A percentile compares a stretch with the other conserved stretches of the same genome.
Evolutionary conservation across 2,113 vertebrate genomes (phyloP).

Genomic region (Microtus oregoni): DNA sequence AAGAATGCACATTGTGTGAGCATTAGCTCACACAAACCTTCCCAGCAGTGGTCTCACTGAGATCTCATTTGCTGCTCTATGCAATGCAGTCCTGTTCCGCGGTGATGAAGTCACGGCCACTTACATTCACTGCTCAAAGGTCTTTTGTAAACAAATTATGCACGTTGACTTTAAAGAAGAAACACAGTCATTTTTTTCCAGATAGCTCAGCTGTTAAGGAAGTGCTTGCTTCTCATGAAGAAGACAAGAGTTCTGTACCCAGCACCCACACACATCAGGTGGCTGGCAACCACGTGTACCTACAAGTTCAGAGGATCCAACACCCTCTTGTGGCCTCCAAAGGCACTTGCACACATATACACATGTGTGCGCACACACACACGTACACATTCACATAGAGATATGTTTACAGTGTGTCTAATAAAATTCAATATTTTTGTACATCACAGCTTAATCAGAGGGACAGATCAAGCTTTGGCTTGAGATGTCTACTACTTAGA

Average conservation of each 20-base stretch:
- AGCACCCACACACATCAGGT: background rate
- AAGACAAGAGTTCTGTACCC: background rate
- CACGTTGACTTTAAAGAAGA: background rate
- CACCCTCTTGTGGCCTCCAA: background rate
- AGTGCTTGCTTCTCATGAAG: background rate
- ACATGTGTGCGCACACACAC: background rate
- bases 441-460: background rate
- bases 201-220: background rate
- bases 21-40: background rate
- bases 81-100: background rate
- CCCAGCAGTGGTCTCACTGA: background rate
- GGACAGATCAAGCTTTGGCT: background rate
- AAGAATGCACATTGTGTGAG: too few species aligned
- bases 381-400: background rate
- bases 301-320: background rate
- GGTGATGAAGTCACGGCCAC: background rate
- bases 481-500: background rate
- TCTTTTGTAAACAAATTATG: background rate
- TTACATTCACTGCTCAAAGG: background rate
- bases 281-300: background rate
- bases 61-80: background rate
- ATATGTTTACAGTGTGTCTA: background rate
- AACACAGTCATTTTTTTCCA: background rate
- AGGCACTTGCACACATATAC: background rate
- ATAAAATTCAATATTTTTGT: background rate